Evolutionary conservation across 2,888 invertebrate genomes (phyloP), one percentile per base, ranked within the genome.

Genomic region (Bimastos eiseni): DNA sequence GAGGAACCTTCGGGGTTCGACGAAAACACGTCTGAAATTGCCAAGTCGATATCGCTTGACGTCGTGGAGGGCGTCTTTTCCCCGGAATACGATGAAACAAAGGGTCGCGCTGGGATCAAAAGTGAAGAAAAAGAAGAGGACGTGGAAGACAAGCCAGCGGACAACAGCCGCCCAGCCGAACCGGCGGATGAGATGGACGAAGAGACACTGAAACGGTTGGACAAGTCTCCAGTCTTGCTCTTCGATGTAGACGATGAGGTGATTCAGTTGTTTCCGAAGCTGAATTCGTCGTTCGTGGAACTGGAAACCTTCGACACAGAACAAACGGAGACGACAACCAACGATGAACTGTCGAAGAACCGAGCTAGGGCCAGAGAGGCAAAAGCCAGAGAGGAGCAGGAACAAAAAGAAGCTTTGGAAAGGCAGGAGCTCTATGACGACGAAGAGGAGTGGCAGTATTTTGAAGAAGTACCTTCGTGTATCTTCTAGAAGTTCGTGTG

Each of bases 141-240:
- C 21, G 89, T 36, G 89, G 38, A 41, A 49, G 89, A 89, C 6
- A 8, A 89, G 41, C 36, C 33, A 4, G 89, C 33, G 38, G 89
- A 89, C 17, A 37, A 41, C 36, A 37, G 36, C 19, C 36, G 24
- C 1, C 36, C 33, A 24, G 89, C 41, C 21, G 89, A 89, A 49
- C 44, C 33, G 38, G 89, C 33, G 89, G 89, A 38, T 1, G 49
- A 89, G 38, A 24, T 36, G 89, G 89, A 89, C 33, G 89, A 89
- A 44, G 89, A 41, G 34, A 49, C 33, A 44, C n/a, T 36, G 89
- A 37, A 41, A 30, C 8, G 36, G 89, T 24, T 36, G 89, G 88
- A 88, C 8, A 6, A 88, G 88, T 6, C 41, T 21, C 44, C 41
- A 37, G 33, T 34, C 33, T 34, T 15, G 30, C 19, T 24, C 21